phyloP scores from a whole-genome alignment of 2,797 vertebrate species.

The Pachyuromys duprasi region DNA sequence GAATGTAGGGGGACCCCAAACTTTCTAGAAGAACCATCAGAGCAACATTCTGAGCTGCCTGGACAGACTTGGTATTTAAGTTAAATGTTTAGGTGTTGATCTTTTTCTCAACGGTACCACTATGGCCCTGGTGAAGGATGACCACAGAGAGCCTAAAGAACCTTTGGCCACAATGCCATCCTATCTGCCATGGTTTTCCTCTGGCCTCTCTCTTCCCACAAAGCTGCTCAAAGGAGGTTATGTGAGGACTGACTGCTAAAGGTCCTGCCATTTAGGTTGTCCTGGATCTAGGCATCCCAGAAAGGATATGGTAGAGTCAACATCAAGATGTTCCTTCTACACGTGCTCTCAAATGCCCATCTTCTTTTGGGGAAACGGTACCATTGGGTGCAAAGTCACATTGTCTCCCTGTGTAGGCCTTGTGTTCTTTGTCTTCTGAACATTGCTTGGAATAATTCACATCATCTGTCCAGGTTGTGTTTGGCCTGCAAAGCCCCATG shows the following conservation, averaged over 20 bases:
- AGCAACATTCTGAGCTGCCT: neutral
- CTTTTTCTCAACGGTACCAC: rapidly evolving
- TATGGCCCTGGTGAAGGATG: neutral
- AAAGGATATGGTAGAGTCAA: neutral
- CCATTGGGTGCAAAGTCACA: rapidly evolving
- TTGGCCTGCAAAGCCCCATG: rapidly evolving
- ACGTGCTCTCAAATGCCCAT: neutral
- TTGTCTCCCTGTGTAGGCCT: no score
- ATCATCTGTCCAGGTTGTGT: neutral
- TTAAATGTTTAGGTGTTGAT: neutral
- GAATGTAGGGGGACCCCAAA: neutral
- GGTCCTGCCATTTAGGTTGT: neutral
- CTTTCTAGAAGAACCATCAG: neutral
- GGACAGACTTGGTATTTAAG: neutral
- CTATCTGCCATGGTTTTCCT: rapidly evolving
- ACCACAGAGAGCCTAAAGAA: no score
- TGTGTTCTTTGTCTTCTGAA: neutral
- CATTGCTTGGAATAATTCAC: neutral
- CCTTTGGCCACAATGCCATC: rapidly evolving
- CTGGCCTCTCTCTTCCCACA: neutral
- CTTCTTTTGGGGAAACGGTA: rapidly evolving
- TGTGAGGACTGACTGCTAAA: neutral
- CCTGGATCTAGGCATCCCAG: neutral
- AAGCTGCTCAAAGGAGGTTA: rapidly evolving
- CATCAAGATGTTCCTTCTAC: neutral